Conservation (phyloP, 2,797 vertebrate genomes). For the Bradypus variegatus region DNA sequence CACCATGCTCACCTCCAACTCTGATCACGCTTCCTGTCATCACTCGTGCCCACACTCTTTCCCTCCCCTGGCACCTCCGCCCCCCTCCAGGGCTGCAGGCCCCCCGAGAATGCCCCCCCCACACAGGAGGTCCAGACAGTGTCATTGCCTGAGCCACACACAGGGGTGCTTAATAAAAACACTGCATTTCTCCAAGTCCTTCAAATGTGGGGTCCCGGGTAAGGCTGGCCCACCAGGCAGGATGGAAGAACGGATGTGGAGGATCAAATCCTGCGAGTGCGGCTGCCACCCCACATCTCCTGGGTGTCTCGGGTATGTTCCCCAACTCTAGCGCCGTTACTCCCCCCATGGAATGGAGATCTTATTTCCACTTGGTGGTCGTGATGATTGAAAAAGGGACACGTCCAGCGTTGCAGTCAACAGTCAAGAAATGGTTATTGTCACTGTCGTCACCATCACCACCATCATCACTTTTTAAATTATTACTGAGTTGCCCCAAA, state of each 20-base stretch:
- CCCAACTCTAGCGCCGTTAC: background rate
- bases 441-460: too few species aligned
- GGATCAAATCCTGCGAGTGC: background rate
- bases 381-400: background rate
- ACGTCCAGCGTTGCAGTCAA: background rate
- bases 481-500: background rate
- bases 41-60: background rate
- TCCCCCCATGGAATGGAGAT: background rate
- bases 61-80: background rate
- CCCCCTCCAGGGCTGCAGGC: background rate
- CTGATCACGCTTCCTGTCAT: background rate
- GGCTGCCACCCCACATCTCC: background rate
- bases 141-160: background rate
- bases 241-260: background rate
- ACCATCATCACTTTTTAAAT: background rate
- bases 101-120: background rate
- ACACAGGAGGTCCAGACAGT: too few species aligned
- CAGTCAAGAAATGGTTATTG: background rate
- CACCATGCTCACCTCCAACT: background rate
- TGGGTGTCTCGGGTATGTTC: too few species aligned
- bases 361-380: background rate
- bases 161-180: background rate
- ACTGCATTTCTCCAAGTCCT: background rate
- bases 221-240: background rate
- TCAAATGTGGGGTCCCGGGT: fast-evolving